Conservation (phyloP, 2,113 vertebrate species). For the Hippocampus abdominalis region DNA sequence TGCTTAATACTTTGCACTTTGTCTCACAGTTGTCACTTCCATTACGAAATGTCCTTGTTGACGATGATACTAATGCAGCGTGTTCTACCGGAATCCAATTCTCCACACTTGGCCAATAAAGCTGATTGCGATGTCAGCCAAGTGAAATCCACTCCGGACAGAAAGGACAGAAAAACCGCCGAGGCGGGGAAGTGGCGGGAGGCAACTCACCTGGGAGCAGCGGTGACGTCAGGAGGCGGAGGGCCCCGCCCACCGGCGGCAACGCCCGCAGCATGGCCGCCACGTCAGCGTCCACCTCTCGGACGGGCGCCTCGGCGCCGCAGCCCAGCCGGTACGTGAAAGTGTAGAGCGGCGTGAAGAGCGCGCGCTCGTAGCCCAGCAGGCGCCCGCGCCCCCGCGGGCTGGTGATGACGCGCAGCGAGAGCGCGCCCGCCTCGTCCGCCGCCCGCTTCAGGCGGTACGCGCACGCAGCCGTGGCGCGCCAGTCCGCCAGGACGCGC, state of each 20-base stretch:
- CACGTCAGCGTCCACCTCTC: conserved; percentile 61
- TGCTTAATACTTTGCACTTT: no score
- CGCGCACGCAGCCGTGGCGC: conserved; percentile 67
- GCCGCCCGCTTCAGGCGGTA: conserved; percentile 79
- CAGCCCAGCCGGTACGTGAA: conserved; percentile 74
- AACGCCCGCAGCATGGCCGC: conserved; percentile 73
- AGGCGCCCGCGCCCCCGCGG: conserved; percentile 64
- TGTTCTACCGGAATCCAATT: no score
- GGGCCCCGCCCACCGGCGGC: conserved; percentile 74
- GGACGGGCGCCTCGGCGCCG: conserved; percentile 15
- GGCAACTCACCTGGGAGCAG: conserved; percentile 81
- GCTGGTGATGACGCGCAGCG: conserved; percentile 73
- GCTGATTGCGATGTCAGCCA: no score
- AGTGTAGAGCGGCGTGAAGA: conserved; percentile 83
- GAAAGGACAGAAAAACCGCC: no score
- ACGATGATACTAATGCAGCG: no score
- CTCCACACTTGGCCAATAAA: no score
- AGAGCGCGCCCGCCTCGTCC: conserved; percentile 73
- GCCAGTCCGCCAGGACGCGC: conserved; percentile 47
- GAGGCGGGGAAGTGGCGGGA: no score
- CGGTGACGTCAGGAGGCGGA: conserved; percentile 76
- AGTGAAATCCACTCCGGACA: no score
- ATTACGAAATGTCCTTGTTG: no score
- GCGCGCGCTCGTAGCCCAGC: conserved; percentile 68
- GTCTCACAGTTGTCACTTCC: no score